These are phyloP conservation scores for Mobula birostris DNA, from an alignment of 2,113 vertebrate species.

Conservation along the genomic window DNA sequence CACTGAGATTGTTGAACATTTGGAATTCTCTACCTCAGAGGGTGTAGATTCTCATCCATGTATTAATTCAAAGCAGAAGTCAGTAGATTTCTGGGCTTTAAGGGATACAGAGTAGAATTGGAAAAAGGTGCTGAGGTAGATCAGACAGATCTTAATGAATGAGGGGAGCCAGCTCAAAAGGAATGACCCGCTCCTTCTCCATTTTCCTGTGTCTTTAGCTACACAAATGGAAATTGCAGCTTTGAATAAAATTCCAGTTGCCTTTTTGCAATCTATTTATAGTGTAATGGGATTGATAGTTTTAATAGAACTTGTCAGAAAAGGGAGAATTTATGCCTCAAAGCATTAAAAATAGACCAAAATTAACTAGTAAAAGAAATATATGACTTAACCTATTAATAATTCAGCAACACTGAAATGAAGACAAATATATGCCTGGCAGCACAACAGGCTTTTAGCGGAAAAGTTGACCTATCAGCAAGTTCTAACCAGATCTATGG, in stretches of 20 bases:
- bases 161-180: no score
- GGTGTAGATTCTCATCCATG: no score
- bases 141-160: no score
- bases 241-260: not conserved
- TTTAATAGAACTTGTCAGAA: not conserved
- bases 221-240: not conserved
- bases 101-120: no score
- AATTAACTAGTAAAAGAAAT: not conserved
- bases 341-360: not conserved
- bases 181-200: no score
- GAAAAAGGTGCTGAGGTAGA: no score
- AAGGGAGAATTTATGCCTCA: not conserved
- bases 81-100: no score
- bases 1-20: no score
- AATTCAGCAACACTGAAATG: conserved; percentile 15
- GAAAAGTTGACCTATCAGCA: not conserved
- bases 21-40: no score
- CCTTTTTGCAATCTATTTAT: not conserved
- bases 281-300: not conserved
- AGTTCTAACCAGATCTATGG: not conserved
- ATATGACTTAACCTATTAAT: conserved; percentile 12
- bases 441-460: not conserved
- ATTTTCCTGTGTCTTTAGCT: no score
- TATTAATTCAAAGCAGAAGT: no score
- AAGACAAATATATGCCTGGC: not conserved